phyloP scores from a whole-genome alignment of 2,113 vertebrate genomes.

The Anolis sagrei region DNA sequence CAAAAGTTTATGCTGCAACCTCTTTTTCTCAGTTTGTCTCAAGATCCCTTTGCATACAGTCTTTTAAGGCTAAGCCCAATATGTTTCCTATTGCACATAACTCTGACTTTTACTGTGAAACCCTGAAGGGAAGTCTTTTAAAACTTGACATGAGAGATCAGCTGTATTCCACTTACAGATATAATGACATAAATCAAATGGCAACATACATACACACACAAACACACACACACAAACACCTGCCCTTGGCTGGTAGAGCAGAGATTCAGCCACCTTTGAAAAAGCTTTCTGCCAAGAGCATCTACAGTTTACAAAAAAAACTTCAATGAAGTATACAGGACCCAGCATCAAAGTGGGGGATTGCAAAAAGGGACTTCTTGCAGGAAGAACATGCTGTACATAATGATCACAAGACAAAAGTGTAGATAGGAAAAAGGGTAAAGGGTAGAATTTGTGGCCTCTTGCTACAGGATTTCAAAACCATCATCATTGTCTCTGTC shows the following conservation, averaged over 20 bases:
- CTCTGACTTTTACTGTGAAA: neutral
- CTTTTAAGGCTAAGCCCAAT: neutral
- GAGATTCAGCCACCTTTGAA: neutral
- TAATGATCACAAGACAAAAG: constrained; percentile 23
- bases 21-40: no score
- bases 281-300: fast-evolving
- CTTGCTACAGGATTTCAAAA: neutral
- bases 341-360: neutral
- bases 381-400: neutral
- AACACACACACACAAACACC: no score
- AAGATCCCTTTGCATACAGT: neutral
- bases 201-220: neutral
- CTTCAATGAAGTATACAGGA: neutral
- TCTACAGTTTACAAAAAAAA: neutral
- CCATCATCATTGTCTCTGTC: neutral
- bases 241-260: neutral
- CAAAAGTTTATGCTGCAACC: no score
- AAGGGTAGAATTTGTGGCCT: neutral
- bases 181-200: neutral
- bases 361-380: constrained; percentile 25
- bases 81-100: neutral
- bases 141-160: neutral
- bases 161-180: neutral
- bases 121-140: neutral
- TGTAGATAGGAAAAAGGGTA: neutral